A percentile compares a stretch with the other conserved stretches of the same genome.
These are phyloP conservation scores for Todiramphus chloris DNA, from an alignment of 2,113 vertebrate species.

Conservation along the genomic window DNA sequence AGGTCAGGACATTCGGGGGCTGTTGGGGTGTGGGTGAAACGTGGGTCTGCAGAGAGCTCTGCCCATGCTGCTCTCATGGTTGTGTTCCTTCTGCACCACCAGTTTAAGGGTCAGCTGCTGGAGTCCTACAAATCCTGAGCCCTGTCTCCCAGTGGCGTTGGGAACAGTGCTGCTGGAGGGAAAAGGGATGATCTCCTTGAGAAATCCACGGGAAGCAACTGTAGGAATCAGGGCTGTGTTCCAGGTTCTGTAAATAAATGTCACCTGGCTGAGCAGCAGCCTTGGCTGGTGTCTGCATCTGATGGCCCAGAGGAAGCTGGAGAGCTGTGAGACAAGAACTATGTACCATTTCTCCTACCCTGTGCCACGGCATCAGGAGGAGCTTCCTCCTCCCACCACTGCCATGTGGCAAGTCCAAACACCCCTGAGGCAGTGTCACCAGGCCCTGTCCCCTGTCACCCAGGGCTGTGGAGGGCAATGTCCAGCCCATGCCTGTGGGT, in stretches of 20 bases:
- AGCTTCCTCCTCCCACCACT: not conserved
- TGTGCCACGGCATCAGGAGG: not conserved
- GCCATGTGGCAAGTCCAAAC: not conserved
- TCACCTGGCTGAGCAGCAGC: not conserved
- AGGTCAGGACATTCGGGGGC: not conserved
- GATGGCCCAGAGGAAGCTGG: not conserved
- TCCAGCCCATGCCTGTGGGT: fast-evolving
- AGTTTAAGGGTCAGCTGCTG: not conserved
- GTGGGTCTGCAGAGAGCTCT: fast-evolving
- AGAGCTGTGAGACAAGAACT: not conserved
- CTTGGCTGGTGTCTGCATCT: fast-evolving
- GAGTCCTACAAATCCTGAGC: not conserved
- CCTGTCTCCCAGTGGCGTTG: not conserved
- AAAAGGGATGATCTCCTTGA: not conserved
- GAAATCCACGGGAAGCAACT: not conserved
- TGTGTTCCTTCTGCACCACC: not conserved
- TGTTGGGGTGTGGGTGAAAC: not conserved
- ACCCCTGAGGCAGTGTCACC: not conserved
- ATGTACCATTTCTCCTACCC: not conserved
- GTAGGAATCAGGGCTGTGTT: not conserved
- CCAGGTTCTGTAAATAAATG: slow-evolving; percentile 29
- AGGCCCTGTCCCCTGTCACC: fast-evolving
- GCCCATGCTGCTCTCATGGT: fast-evolving
- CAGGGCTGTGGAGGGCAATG: fast-evolving
- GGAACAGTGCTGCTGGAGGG: not conserved